Conservation (phyloP, 2,113 vertebrate genomes). For the Tragelaphus strepsiceros region DNA sequence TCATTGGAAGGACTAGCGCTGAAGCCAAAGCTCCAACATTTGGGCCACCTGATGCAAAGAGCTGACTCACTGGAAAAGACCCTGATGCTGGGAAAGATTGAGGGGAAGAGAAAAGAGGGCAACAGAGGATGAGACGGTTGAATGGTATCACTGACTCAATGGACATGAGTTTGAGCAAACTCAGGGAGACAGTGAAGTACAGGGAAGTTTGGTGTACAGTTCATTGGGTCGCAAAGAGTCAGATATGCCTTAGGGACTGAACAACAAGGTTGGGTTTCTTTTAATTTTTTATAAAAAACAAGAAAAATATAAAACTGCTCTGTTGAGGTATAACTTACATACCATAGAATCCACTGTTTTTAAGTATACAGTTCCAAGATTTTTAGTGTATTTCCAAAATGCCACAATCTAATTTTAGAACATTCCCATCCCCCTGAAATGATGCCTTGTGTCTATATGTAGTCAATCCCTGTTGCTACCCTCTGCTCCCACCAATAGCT, state of each 20-base stretch:
- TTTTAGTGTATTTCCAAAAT: not conserved
- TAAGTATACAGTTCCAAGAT: not conserved
- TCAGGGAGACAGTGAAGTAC: not conserved
- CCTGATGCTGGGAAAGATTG: not conserved
- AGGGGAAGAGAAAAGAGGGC: not conserved
- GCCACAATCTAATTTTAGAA: not conserved
- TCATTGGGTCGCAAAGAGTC: not conserved
- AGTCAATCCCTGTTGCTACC: not conserved
- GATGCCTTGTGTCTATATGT: not conserved
- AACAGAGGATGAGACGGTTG: not conserved
- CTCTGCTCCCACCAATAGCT: not conserved
- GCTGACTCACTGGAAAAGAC: not conserved
- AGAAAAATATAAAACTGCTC: not conserved
- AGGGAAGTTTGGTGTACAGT: not conserved
- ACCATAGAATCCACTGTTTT: not conserved
- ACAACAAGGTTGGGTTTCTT: not conserved
- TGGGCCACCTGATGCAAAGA: not conserved
- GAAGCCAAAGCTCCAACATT: not conserved
- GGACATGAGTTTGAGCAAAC: not conserved
- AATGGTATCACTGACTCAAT: not conserved
- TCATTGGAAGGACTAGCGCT: not conserved
- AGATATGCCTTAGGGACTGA: not conserved
- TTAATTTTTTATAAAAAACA: not conserved
- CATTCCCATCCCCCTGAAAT: not conserved
- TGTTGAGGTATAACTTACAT: not conserved